Evolutionary conservation across 1,140 invertebrate genomes (phyloP), one percentile per base, ranked within the genome.

Genomic region (Eubasilissa regina): DNA sequence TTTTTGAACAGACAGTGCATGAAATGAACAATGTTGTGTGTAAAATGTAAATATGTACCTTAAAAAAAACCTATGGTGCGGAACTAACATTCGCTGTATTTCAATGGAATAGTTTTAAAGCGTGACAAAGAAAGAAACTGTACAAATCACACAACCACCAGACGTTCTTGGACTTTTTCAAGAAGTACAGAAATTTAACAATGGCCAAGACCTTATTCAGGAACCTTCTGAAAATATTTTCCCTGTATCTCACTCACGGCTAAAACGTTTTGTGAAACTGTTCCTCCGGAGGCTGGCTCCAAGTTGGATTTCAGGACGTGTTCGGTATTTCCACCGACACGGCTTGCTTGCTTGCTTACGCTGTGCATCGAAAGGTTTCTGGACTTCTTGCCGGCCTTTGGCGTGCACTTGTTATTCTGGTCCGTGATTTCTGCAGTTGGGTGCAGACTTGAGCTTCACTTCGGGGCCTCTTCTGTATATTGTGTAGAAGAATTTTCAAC

Each of bases 391-490:
- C 7, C 68, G 15, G 47, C 47, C 11, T 51, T 25, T 0, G 44
- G 17, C 4, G 7, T 62, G 58, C 21, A 11, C 17, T 62, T 25
- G 58, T 62, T 62, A 43, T 44, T 9, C 45, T 64, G 44, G 10
- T 45, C 45, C 66, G 43, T n/a, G 66, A n/a, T 19, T 17, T 45
- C 45, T 8, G 43, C 13, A 81, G n/a, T 51, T 76, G 84, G 84
- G 84, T 3, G 87, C 85, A 53, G 86, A 84, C 19, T 85, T 85
- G 0, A 92, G 85, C 43, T 86, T 83, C 3, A 97, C 88, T 85
- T 96, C 95, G 0, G 96, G 96, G 0, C 96, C 96, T 13, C 97
- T 96, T 25, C 95, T 94, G 85, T 98, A 97, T 13, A 95, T 95
- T 60, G 90, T 90, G 64, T 93, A 90, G 84, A 97, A 94, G 87